phyloP scores from a whole-genome alignment of 1,140 invertebrate species.

The Microplitis demolitor region DNA sequence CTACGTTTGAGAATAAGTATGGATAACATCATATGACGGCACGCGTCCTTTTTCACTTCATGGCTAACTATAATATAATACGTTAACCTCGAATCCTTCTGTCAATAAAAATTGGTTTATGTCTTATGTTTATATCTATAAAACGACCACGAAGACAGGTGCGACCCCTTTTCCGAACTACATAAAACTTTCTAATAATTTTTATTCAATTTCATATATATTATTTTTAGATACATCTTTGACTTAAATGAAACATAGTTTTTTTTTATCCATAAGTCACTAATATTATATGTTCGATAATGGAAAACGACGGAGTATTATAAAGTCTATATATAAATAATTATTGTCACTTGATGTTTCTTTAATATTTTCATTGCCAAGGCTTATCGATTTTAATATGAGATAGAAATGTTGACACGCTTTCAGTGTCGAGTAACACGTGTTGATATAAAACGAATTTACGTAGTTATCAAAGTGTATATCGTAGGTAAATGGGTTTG shows the following conservation, averaged over 20 bases:
- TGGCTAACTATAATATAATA: not conserved
- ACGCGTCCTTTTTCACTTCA: not conserved
- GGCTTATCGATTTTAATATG: no score
- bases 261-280: not conserved
- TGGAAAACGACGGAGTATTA: no score
- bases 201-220: not conserved
- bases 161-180: conserved; percentile 40
- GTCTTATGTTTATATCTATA: not conserved
- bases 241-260: not conserved
- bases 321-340: no score
- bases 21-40: not conserved
- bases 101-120: not conserved
- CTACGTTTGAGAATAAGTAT: conserved; percentile 8
- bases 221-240: not conserved
- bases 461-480: no score
- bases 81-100: conserved; percentile 6
- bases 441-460: no score
- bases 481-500: no score
- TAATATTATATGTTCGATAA: no score
- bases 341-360: no score
- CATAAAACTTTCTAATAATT: conserved; percentile 20
- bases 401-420: no score
- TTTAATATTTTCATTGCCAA: no score
- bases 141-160: conserved; percentile 36
- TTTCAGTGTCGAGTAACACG: no score